phyloP scores from a whole-genome alignment of 2,888 invertebrate genomes.

The Morpho deidamia region DNA sequence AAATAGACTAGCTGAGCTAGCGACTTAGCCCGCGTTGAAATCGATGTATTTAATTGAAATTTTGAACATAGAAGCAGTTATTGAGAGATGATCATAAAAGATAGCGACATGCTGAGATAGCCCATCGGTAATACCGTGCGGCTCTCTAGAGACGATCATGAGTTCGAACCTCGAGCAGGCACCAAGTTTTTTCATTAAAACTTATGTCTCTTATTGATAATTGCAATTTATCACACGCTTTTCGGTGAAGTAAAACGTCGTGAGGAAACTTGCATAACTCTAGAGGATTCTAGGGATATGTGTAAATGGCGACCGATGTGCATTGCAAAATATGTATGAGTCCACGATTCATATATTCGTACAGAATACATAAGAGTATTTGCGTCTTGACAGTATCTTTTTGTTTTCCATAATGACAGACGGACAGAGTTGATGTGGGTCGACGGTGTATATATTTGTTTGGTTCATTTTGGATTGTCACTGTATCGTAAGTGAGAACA shows the following conservation, averaged over 20 bases:
- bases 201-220: too few relatives aligned
- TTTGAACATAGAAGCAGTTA: too few relatives aligned
- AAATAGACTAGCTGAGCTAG: not conserved
- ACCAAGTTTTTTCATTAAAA: too few relatives aligned
- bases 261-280: too few relatives aligned
- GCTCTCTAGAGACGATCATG: too few relatives aligned
- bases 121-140: too few relatives aligned
- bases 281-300: not conserved
- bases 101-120: too few relatives aligned
- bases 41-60: too few relatives aligned
- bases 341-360: slow-evolving; percentile 29
- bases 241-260: too few relatives aligned
- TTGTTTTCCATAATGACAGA: slow-evolving; percentile 34
- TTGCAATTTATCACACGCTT: too few relatives aligned
- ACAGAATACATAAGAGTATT: slow-evolving; percentile 35
- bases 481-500: slow-evolving; percentile 47
- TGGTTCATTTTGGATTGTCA: slow-evolving; percentile 42
- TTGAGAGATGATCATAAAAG: too few relatives aligned
- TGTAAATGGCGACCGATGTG: slow-evolving; percentile 30
- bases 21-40: not conserved
- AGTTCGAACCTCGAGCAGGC: too few relatives aligned
- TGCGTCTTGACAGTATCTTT: slow-evolving; percentile 29
- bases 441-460: slow-evolving; percentile 45
- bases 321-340: slow-evolving; percentile 46
- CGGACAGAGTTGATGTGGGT: slow-evolving; percentile 56